Evolutionary conservation across 2,797 vertebrate genomes (phyloP), one percentile per base, ranked within the genome.

Genomic region (Gymnoscopelus braueri): DNA sequence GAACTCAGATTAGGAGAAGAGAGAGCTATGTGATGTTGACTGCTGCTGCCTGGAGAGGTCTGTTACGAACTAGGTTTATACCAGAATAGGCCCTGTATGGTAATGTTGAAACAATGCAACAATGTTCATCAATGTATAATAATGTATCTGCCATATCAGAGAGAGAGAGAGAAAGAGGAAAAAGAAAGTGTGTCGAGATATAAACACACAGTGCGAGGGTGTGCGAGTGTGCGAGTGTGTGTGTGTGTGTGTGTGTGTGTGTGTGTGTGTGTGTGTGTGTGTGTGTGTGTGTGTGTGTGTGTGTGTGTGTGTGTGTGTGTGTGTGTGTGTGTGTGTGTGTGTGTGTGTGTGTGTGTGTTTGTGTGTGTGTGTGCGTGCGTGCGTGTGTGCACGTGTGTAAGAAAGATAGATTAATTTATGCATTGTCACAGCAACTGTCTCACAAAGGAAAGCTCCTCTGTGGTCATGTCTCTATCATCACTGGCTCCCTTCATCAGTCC

Each of bases 331-430:
- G 10, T 57, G 35, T 39, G 35, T 39, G 3, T 54, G n/a, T 54
- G 52, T 54, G 52, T 54, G 52, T 54, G 14, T 54, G 52, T n/a
- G 52, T 7, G 13, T 54, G n/a, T 54, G 52, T 10, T 10, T 15
- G n/a, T 10, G 23, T 9, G 23, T 75, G 57, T 68, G 70, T 65
- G 71, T 64, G 14, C 14, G 61, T 14, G 8, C 13, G 14, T 63
- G 23, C 3, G 49, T 66, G 63, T 62, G 52, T 35, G 14, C n/a
- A n/a, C n/a, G 19, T 19, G 19, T 19, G 19, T 19, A 19, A 19
- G 19, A 19, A 12, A 78, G 71, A 74, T 3, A 60, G 66, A 55
- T 67, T 77, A 58, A 84, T 88, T 80, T 79, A 89, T 83, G 82
- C 79, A 77, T 65, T 65, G 70, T 81, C 82, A 82, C 79, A 78